Conservation (phyloP, 2,888 invertebrate genomes). For the Corbicula japonica region DNA sequence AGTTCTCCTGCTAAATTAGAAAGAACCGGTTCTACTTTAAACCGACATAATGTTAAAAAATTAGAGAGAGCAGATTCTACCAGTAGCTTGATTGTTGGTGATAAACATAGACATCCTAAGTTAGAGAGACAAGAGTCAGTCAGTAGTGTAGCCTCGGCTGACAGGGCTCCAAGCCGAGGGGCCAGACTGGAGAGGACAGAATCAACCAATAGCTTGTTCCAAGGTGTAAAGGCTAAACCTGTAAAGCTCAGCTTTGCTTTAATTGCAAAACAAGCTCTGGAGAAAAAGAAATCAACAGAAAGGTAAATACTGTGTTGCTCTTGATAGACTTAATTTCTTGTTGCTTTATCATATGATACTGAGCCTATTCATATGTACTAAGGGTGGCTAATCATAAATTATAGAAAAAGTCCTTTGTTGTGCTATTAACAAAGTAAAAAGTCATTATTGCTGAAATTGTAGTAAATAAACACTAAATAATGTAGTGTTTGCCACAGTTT, state of each 20-base stretch:
- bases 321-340: too few relatives aligned
- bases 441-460: too few relatives aligned
- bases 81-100: constrained; percentile 1
- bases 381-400: too few relatives aligned
- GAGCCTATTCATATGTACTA: too few relatives aligned
- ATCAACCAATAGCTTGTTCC: neutral
- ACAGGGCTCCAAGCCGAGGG: neutral
- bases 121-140: constrained; percentile 16
- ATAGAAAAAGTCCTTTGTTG: too few relatives aligned
- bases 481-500: too few relatives aligned
- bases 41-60: neutral
- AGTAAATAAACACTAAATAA: too few relatives aligned
- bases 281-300: constrained; percentile 49
- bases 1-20: neutral
- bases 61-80: constrained; percentile 15
- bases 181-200: constrained; percentile 6
- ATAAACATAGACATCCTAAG: constrained; percentile 7
- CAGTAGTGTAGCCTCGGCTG: constrained; percentile 1
- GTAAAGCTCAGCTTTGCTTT: constrained; percentile 48
- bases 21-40: neutral
- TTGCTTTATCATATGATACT: too few relatives aligned
- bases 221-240: constrained; percentile 6
- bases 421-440: too few relatives aligned
- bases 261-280: constrained; percentile 58
- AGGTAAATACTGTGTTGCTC: too few relatives aligned